Percentiles rank a stretch among this genome's conserved stretches.
Evolutionary conservation across 2,888 invertebrate genomes (phyloP).

Genomic region (Leucania comma): DNA sequence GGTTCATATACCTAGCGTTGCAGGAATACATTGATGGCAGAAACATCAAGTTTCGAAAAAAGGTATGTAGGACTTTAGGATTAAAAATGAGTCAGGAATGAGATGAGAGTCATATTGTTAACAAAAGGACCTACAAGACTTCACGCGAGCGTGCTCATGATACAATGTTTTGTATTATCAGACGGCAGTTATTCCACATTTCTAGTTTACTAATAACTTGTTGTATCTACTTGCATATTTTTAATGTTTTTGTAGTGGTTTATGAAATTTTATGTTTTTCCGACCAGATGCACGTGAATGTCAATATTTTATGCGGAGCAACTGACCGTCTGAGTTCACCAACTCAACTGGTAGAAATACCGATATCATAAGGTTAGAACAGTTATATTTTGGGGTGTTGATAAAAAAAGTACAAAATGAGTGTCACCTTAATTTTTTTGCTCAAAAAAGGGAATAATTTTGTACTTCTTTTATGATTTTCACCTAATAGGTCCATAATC

Average conservation of each 20-base stretch:
- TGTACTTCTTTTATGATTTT: not conserved
- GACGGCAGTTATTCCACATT: constrained; percentile 33
- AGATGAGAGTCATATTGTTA: too few relatives aligned
- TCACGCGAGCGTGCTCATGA: too few relatives aligned
- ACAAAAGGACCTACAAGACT: too few relatives aligned
- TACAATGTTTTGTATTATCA: not conserved
- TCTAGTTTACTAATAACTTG: not conserved
- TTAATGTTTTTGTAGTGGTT: not conserved
- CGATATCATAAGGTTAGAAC: constrained; percentile 67
- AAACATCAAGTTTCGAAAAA: constrained; percentile 66
- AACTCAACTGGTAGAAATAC: constrained; percentile 66
- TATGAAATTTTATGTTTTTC: constrained; percentile 27
- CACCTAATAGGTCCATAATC: not conserved
- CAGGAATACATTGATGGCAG: constrained; percentile 95
- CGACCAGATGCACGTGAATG: constrained; percentile 56
- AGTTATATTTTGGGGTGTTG: constrained; percentile 11
- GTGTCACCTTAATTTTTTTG: too few relatives aligned
- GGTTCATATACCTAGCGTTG: constrained; percentile 98
- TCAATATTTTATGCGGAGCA: constrained; percentile 58
- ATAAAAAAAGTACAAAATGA: not conserved
- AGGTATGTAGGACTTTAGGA: constrained; percentile 45
- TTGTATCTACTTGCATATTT: not conserved
- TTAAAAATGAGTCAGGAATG: not conserved
- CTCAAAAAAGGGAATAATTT: not conserved
- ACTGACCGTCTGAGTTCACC: constrained; percentile 48